Evolutionary conservation across 2,888 invertebrate genomes (phyloP), one percentile per base, ranked within the genome.

Genomic region (Uloborus plumipes): DNA sequence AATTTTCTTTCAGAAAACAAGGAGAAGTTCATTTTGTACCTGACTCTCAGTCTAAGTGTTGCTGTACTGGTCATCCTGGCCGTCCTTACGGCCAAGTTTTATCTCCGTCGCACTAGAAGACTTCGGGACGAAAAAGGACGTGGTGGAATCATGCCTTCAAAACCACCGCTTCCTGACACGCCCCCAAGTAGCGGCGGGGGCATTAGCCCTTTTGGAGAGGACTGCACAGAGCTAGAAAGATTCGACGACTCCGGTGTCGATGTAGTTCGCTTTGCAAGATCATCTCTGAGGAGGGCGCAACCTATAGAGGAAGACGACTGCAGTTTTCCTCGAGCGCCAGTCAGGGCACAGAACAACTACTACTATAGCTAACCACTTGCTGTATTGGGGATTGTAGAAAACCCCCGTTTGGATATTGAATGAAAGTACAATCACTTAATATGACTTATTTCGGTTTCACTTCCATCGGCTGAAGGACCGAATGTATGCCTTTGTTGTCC

Each of bases 171-270:
- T 22, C 93, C 94, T 84, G 93, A 94, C 62, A 91, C 94, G 79
- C 94, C 94, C 16, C 64, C 74, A 4, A 39, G 39, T 39, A 20
- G 49, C 2, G 51, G 53, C 13, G 77, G 82, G 7, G 83, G 83
- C n/a, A 77, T 76, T 67, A 94, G 94, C 88, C 94, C 94, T 79
- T 95, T 95, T 90, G 93, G 93, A 86, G 95, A 95, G 90, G 94
- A 95, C 89, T 94, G 95, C 89, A 95, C 94, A 87, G 95, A 95
- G 90, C 93, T 94, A 59, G 94, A 94, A 89, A 94, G 93, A 20
- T 84, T 84, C 64, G 94, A 94, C 87, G 74, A 81, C 20, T 64
- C 59, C 13, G 70, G 74, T 3, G 78, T 79, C 2, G 84, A 84
- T 18, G 84, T 78, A 49, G 74, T 78, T 16, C 39, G 84, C 9